Base-by-base conservation (phyloP, 1,140 invertebrate species). In the Caenorhabditis brenneri region DNA sequence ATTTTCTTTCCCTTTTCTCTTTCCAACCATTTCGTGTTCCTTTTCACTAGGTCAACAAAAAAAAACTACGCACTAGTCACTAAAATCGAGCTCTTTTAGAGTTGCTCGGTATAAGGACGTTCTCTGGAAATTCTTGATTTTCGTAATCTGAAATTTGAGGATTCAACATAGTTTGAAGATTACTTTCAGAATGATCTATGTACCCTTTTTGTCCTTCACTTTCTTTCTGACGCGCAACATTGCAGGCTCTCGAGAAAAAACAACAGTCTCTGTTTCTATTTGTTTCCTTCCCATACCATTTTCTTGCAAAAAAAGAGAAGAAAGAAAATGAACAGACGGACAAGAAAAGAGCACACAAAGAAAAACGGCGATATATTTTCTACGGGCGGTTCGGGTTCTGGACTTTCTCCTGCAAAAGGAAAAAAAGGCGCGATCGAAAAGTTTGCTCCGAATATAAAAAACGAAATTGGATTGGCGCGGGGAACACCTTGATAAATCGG, bases 241-340 rank as follows among this genome's bases (percentile, higher is more conserved):
- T 55, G 53, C 19, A 22, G 53, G 22, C 65, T 74, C 36, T 74
- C 31, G 58, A 42, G 65, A 42, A 74, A 74, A 74, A 74, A 74
- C 65, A 74, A 74, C 60, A 74, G 65, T 74, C 65, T 74, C 65
- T 74, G 65, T 74, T 74, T 74, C 65, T 74, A 74, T 74, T 74
- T 74, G 65, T 74, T 74, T 74, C 65, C 36, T 42, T 27, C n/a
- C 9, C 4, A 65, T 65, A 74, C 65, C 65, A 74, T 74, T 74
- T 74, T 42, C 65, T 31, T 46, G 36, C 36, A 42, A 39, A 74
- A 74, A 74, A 42, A 42, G n/a, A 16, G n/a, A n/a, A n/a, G 36
- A 74, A 74, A 74, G 33, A 58, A 27, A 12, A 9, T 27, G 53
- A 29, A 58, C 29, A 65, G 65, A 74, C 36, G 65, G 36, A 74